A percentile compares a stretch with the other conserved stretches of the same genome.
Conservation (phyloP, 2,113 vertebrate species). For the Gambusia affinis region DNA sequence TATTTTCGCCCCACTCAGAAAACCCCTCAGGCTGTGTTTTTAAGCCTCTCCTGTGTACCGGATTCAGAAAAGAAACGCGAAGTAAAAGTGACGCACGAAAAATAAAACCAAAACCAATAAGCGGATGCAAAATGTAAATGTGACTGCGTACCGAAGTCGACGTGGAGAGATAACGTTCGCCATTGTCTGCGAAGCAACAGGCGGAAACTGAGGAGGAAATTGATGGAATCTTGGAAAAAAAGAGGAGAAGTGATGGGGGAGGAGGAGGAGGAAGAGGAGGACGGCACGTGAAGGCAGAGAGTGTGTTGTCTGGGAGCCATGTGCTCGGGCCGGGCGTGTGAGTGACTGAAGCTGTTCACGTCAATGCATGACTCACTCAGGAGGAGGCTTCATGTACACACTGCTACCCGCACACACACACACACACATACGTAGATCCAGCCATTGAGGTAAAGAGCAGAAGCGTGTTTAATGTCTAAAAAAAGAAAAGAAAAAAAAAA, state of each 20-base stretch:
- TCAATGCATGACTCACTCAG: slow-evolving; percentile 67
- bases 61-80: not conserved
- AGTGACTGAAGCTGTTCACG: slow-evolving; percentile 46
- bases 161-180: slow-evolving; percentile 16
- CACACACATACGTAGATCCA: slow-evolving; percentile 46
- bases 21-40: not conserved
- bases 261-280: slow-evolving; percentile 8
- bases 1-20: slow-evolving; percentile 25
- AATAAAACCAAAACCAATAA: not conserved
- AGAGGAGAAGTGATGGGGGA: not conserved
- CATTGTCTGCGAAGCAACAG: slow-evolving; percentile 48
- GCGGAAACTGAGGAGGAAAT: slow-evolving; percentile 2
- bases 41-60: slow-evolving; percentile 20
- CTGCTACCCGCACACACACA: slow-evolving; percentile 13
- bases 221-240: no score
- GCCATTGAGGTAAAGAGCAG: slow-evolving; percentile 7
- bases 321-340: slow-evolving; percentile 66
- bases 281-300: slow-evolving; percentile 70
- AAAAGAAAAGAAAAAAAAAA: slow-evolving; percentile 18
- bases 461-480: slow-evolving; percentile 22
- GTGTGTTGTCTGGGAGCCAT: slow-evolving; percentile 72
- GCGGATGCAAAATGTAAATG: not conserved
- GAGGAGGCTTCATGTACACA: slow-evolving; percentile 39
- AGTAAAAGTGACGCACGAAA: not conserved
- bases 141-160: no score